These are phyloP conservation scores for Girardinus metallicus DNA, from an alignment of 2,797 vertebrate genomes.

Conservation along the genomic window DNA sequence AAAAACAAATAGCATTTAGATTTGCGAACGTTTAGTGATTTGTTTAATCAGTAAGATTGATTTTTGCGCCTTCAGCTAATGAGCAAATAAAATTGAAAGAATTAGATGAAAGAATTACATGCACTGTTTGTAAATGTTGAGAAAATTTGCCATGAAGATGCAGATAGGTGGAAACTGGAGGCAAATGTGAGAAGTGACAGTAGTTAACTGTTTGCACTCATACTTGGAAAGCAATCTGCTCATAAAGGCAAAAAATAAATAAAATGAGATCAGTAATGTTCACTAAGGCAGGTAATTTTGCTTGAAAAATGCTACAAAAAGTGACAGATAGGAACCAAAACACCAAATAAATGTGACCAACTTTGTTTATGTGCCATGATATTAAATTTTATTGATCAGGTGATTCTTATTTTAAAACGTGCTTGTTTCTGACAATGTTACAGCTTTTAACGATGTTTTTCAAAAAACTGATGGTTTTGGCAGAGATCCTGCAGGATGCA, in stretches of 20 bases:
- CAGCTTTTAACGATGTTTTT: slow-evolving; percentile 22
- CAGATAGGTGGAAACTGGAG: neutral
- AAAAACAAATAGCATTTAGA: neutral
- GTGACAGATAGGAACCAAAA: neutral
- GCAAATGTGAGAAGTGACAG: neutral
- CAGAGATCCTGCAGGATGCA: slow-evolving; percentile 49
- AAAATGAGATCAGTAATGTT: neutral
- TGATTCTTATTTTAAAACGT: neutral
- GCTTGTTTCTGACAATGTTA: neutral
- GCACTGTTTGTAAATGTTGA: neutral
- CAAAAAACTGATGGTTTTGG: neutral
- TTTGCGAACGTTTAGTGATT: neutral
- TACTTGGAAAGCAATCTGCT: neutral
- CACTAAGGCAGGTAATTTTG: neutral
- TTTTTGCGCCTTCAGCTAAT: neutral
- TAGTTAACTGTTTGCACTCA: neutral
- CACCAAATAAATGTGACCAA: neutral
- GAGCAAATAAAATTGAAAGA: neutral
- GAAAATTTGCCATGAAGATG: neutral
- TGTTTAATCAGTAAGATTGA: neutral
- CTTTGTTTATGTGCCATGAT: neutral
- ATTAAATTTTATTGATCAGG: neutral
- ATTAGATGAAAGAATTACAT: neutral
- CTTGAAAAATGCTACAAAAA: neutral
- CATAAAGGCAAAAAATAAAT: neutral